phyloP scores from a whole-genome alignment of 2,888 invertebrate genomes.

The Malthinus seriepunctatus region DNA sequence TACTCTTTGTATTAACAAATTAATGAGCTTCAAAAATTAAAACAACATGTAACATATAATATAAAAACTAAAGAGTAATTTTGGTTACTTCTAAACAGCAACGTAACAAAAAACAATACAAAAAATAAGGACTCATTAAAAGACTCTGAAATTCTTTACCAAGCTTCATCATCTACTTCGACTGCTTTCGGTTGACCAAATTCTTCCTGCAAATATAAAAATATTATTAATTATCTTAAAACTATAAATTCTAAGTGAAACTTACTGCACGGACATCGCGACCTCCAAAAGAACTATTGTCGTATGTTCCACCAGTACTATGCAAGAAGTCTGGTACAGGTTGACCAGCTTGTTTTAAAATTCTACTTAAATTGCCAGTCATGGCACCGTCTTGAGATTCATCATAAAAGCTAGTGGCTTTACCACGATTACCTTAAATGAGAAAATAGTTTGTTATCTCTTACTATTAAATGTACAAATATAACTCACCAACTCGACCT shows the following conservation, averaged over 20 bases:
- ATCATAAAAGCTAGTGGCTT: slow-evolving; percentile 85
- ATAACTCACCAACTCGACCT: slow-evolving; percentile 77
- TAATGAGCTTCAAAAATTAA: background rate
- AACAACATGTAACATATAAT: background rate
- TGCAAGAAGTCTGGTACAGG: slow-evolving; percentile 77
- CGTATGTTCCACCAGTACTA: slow-evolving; percentile 56
- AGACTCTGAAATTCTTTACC: background rate
- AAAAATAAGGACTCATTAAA: background rate
- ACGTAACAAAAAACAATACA: background rate
- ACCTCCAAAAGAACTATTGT: slow-evolving; percentile 66
- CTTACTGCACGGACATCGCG: slow-evolving; percentile 70
- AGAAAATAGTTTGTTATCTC: background rate
- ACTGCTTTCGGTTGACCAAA: background rate
- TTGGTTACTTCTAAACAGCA: background rate
- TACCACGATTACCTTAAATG: slow-evolving; percentile 69
- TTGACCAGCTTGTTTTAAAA: slow-evolving; percentile 79
- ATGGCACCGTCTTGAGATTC: slow-evolving; percentile 62
- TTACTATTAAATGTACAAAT: background rate
- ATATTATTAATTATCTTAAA: background rate
- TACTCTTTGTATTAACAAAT: background rate
- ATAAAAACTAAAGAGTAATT: background rate
- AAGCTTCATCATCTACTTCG: background rate
- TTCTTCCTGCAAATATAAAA: background rate
- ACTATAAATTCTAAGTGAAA: background rate
- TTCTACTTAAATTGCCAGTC: slow-evolving; percentile 68